phyloP scores from a whole-genome alignment of 2,113 vertebrate genomes.

The Leptobrachium ailaonicum region DNA sequence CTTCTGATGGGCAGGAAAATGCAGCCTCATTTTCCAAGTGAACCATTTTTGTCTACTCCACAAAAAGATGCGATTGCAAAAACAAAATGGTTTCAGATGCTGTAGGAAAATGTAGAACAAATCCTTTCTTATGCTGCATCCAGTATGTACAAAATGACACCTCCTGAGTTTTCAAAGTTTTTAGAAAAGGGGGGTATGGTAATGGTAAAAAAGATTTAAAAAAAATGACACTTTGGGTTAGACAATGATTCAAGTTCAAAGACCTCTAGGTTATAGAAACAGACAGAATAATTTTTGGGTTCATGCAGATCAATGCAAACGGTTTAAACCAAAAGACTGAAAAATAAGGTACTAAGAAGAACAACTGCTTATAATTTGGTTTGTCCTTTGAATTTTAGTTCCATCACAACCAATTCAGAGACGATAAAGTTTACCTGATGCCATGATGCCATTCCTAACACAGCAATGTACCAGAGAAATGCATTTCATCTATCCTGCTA shows the following conservation, averaged over 20 bases:
- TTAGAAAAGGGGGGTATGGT: neutral
- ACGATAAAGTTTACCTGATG: no score
- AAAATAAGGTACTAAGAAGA: no score
- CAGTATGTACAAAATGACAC: neutral
- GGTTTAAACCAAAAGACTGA: neutral
- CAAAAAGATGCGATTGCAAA: no score
- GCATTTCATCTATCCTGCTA: no score
- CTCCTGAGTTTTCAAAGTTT: neutral
- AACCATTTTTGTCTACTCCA: no score
- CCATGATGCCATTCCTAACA: no score
- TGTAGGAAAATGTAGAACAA: neutral
- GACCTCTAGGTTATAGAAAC: neutral
- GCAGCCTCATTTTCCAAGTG: no score
- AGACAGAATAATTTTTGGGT: neutral
- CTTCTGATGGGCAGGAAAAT: neutral
- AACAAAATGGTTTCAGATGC: no score
- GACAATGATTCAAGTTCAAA: neutral
- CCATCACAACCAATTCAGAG: no score
- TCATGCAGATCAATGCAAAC: constrained; percentile 5
- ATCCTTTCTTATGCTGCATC: neutral
- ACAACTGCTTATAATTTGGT: no score
- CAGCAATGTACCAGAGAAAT: no score
- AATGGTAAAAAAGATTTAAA: neutral
- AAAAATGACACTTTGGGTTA: neutral
- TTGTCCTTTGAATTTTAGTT: no score